These are phyloP conservation scores for Gallinago paraguaiae DNA, from an alignment of 2,113 vertebrate species.

Conservation along the genomic window DNA sequence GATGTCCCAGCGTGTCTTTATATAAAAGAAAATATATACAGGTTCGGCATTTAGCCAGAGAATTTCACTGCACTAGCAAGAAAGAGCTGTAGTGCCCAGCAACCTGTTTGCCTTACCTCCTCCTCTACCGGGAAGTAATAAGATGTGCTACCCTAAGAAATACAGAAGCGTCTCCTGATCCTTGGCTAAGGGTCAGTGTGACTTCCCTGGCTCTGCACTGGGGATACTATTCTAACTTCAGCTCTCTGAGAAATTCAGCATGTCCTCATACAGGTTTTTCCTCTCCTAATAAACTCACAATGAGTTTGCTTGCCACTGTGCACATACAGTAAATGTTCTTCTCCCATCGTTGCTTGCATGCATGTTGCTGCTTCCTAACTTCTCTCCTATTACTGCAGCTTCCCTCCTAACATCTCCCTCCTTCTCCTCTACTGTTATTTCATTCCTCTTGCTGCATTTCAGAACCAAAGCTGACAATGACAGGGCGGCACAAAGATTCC, in stretches of 20 bases:
- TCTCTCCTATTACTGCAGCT: neutral
- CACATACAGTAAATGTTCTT: neutral
- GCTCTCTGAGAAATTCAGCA: neutral
- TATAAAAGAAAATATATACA: neutral
- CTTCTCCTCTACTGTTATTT: neutral
- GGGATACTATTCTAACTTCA: neutral
- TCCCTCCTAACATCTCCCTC: neutral
- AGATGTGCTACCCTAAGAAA: neutral
- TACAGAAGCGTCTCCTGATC: neutral
- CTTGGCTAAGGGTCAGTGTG: neutral
- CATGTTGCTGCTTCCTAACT: neutral
- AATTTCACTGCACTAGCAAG: neutral
- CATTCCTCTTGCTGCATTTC: neutral
- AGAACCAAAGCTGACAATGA: neutral
- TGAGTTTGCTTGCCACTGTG: neutral
- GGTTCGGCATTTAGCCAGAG: neutral
- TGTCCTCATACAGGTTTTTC: neutral
- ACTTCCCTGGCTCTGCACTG: neutral
- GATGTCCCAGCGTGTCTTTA: neutral
- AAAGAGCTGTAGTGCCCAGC: fast-evolving
- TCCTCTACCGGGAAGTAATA: neutral
- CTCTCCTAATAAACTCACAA: neutral
- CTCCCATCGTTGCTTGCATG: neutral
- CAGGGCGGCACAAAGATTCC: neutral
- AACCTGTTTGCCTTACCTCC: neutral